Percentiles rank a stretch among this genome's conserved stretches.
Conservation (phyloP, 2,888 invertebrate species). For the Tuberolachnus salignus region DNA sequence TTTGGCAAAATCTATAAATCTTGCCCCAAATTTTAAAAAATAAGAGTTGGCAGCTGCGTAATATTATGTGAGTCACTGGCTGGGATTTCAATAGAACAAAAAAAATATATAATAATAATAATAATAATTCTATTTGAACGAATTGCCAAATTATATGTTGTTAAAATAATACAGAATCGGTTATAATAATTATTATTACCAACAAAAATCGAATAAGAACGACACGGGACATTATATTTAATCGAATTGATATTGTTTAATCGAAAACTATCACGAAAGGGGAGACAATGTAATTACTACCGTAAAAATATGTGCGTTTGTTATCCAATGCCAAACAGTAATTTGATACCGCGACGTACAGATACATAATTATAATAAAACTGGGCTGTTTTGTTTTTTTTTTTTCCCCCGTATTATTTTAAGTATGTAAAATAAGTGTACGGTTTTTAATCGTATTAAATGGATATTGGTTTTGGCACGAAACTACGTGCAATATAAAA, state of each 20-base stretch:
- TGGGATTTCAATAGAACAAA: constrained; percentile 33
- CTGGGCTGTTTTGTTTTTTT: background rate
- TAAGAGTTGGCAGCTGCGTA: constrained; percentile 28
- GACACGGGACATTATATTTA: background rate
- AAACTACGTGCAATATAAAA: background rate
- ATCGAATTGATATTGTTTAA: background rate
- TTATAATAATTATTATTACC: background rate
- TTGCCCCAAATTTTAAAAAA: constrained; percentile 23
- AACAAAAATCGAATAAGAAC: background rate
- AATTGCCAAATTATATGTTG: constrained; percentile 32
- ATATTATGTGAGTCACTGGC: constrained; percentile 43
- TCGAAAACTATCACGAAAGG: background rate
- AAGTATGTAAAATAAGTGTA: constrained; percentile 7
- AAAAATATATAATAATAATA: constrained; percentile 1
- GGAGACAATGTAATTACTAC: constrained; percentile 4
- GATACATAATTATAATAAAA: constrained; percentile 27
- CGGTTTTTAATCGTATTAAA: constrained; percentile 6
- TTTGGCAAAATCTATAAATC: constrained; percentile 36
- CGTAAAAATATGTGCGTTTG: constrained; percentile 18
- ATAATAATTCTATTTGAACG: constrained; percentile 24
- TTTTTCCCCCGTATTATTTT: background rate
- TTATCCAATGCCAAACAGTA: constrained; percentile 49
- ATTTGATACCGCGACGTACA: constrained; percentile 25
- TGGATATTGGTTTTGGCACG: constrained; percentile 27
- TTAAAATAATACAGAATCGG: background rate